phyloP scores from a whole-genome alignment of 2,113 vertebrate species.

The Pungitius pungitius region DNA sequence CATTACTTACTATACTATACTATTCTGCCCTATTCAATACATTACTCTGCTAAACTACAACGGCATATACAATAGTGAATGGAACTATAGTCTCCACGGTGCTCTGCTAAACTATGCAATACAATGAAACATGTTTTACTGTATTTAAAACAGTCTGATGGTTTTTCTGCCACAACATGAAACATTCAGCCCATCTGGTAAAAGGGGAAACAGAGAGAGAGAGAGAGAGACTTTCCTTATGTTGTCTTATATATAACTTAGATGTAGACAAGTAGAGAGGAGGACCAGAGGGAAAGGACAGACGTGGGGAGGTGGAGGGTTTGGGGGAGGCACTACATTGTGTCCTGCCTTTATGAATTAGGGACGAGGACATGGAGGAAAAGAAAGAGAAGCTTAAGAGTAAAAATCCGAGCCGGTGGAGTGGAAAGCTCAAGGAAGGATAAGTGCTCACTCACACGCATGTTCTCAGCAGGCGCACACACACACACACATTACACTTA shows the following conservation, averaged over 20 bases:
- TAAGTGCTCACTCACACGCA: constrained; percentile 60
- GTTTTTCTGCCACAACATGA: constrained; percentile 59
- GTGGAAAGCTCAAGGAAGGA: constrained; percentile 60
- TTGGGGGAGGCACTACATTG: constrained; percentile 48
- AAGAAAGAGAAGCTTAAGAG: constrained; percentile 65
- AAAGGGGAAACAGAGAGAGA: constrained; percentile 35
- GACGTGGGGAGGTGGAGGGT: constrained; percentile 3
- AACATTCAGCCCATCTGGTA: constrained; percentile 73
- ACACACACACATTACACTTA: constrained; percentile 24
- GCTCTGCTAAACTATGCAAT: not conserved
- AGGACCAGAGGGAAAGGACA: not conserved
- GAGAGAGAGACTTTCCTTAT: not conserved
- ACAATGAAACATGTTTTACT: constrained; percentile 1
- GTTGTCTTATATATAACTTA: not conserved
- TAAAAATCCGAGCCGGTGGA: constrained; percentile 62
- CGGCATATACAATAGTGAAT: not conserved
- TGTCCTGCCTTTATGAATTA: constrained; percentile 66
- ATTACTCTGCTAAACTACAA: not conserved
- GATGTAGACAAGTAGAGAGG: not conserved
- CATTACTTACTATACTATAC: not conserved
- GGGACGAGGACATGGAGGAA: constrained; percentile 55
- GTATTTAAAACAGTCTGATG: constrained; percentile 32
- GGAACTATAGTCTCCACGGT: not conserved
- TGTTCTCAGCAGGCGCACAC: constrained; percentile 4
- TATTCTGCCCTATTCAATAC: not conserved